Evolutionary conservation across 2,797 vertebrate genomes (phyloP), one percentile per base, ranked within the genome.

Genomic region (Taeniopygia guttata): DNA sequence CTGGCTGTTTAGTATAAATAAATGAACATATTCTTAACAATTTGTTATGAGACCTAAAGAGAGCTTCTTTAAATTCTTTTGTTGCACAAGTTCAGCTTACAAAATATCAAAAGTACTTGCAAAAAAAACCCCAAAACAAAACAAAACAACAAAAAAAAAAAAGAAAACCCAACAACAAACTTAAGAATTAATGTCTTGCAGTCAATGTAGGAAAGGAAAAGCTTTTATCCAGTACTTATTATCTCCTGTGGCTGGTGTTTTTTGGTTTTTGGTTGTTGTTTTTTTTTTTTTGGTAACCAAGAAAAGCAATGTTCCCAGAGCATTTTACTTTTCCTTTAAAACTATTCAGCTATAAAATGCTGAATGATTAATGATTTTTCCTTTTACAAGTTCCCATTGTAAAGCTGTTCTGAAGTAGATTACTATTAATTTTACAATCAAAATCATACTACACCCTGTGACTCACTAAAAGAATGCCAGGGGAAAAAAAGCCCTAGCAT

Each of bases 351-450:
- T 68, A 63, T 42, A 74, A 91, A 87, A 16, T 2, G 9, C 12
- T 21, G 45, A 87, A 67, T 25, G 19, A 93, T 82, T 78, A 85
- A 93, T 32, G 34, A 83, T 36, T 90, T 93, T 83, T 60, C 42
- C 63, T 87, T 92, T 92, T 45, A 77, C 42, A 88, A 78, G 56
- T 60, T 86, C 49, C 42, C 38, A 64, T 43, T 69, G 46, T 66
- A 84, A 82, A 94, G 85, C 27, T 88, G 29, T 91, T 89, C 49
- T 54, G 49, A 95, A 87, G 26, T 15, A 84, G 42, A 83, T 90
- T 80, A 87, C 26, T 88, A 78, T 48, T 80, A 87, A 77, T 94
- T 79, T 83, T 90, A 60, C 60, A 83, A 91, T 93, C 82, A 91
- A 84, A 86, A 70, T 64, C 79, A 52, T 49, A 70, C 79, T 77